Conservation (phyloP, 2,888 invertebrate genomes). For the Heliconius ethilla region DNA sequence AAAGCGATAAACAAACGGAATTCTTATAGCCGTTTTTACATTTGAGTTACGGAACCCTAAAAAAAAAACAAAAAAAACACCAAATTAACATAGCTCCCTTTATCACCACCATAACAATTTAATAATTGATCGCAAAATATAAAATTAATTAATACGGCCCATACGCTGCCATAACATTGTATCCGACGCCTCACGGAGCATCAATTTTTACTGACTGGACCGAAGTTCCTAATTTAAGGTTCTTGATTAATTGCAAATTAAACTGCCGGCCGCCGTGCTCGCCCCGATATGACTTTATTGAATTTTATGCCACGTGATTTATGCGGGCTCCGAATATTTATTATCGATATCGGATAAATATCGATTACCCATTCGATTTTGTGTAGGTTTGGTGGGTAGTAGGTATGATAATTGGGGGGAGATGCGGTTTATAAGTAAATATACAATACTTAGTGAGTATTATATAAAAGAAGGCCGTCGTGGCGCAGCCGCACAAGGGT, state of each 20-base stretch:
- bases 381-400: background rate
- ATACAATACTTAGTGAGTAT: background rate
- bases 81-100: background rate
- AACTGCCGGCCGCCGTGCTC: conserved; percentile 73
- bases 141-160: conserved; percentile 27
- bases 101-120: conserved; percentile 4
- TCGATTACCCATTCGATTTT: conserved; percentile 38
- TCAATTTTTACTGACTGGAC: conserved; percentile 67
- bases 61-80: background rate
- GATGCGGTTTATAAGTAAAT: background rate
- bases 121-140: conserved; percentile 23
- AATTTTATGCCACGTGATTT: conserved; percentile 78
- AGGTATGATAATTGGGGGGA: conserved; percentile 30
- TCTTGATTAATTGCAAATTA: conserved; percentile 81
- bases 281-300: conserved; percentile 79
- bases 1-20: no score
- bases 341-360: conserved; percentile 49
- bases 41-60: background rate
- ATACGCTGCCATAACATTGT: conserved; percentile 34
- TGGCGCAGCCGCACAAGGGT: no score
- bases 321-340: conserved; percentile 74
- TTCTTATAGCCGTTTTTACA: no score
- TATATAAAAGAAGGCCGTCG: no score
- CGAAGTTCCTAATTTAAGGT: conserved; percentile 73
- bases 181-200: conserved; percentile 50